Evolutionary conservation across 2,797 vertebrate genomes (phyloP).

Genomic region (Cyclopterus lumpus): DNA sequence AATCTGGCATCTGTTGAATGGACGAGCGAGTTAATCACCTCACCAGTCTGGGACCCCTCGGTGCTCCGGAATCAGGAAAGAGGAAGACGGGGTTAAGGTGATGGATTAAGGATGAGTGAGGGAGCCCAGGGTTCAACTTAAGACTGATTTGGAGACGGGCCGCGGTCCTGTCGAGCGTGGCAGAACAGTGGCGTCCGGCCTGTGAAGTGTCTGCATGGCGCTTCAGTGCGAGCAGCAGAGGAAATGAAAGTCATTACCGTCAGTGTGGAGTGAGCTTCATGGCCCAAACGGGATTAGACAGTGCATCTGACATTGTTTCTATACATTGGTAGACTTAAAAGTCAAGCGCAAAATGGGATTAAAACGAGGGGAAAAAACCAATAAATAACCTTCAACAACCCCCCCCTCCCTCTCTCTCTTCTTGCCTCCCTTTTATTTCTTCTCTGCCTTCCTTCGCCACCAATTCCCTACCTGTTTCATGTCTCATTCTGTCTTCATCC

Average conservation of each 20-base stretch:
- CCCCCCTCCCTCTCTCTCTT: constrained; percentile 25
- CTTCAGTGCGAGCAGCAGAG: constrained; percentile 60
- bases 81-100: constrained; percentile 64
- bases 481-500: constrained; percentile 56
- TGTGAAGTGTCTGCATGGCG: constrained; percentile 72
- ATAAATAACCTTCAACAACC: constrained; percentile 82
- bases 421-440: constrained; percentile 55
- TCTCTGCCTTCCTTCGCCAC: constrained; percentile 46
- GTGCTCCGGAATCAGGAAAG: constrained; percentile 27
- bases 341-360: constrained; percentile 86
- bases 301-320: constrained; percentile 85
- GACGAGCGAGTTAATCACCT: constrained; percentile 63
- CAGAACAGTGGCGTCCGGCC: constrained; percentile 65
- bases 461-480: constrained; percentile 64
- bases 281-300: constrained; percentile 85
- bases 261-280: constrained; percentile 82
- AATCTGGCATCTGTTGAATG: constrained; percentile 63
- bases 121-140: constrained; percentile 59
- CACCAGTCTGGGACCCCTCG: constrained; percentile 36
- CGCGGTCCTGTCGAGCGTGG: constrained; percentile 69
- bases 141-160: constrained; percentile 61
- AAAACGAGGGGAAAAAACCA: constrained; percentile 77
- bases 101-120: constrained; percentile 71
- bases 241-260: constrained; percentile 85
- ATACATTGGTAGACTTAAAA: constrained; percentile 86